Percentiles rank a stretch among this genome's conserved stretches.
Conservation (phyloP, 2,113 vertebrate genomes). For the Tragelaphus buxtoni region DNA sequence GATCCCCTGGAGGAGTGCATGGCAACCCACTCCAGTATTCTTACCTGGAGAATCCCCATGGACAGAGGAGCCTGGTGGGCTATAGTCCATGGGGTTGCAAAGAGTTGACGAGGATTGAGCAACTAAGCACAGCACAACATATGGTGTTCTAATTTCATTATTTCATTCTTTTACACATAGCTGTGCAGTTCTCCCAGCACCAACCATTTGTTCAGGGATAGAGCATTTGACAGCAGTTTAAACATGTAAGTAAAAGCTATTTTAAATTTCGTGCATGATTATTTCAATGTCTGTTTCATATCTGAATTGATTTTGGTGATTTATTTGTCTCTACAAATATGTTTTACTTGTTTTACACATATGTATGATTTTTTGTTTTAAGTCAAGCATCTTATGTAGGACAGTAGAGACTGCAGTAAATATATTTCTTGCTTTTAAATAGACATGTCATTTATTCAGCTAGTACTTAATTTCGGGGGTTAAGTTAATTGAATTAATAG, state of each 20-base stretch:
- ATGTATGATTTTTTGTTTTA: not conserved
- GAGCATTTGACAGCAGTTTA: not conserved
- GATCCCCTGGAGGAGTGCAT: not conserved
- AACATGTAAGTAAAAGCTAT: not conserved
- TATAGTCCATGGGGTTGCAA: not conserved
- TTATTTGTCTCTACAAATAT: not conserved
- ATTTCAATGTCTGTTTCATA: not conserved
- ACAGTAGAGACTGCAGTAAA: not conserved
- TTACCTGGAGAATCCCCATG: not conserved
- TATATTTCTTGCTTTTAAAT: not conserved
- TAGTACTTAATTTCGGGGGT: not conserved
- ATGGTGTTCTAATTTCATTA: not conserved
- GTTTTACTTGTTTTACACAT: not conserved
- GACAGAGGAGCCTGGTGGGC: rapidly evolving
- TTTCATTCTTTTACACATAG: not conserved
- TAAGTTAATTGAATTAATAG: not conserved
- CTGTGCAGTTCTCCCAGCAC: not conserved
- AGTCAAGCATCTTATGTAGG: not conserved
- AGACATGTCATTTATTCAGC: not conserved
- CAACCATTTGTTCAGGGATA: not conserved
- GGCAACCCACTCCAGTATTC: not conserved
- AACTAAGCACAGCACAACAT: not conserved
- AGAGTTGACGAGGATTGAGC: not conserved
- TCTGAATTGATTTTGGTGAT: not conserved
- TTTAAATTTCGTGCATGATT: not conserved